Evolutionary conservation across 2,888 invertebrate genomes (phyloP).

Genomic region (Scotopteryx bipunctaria): DNA sequence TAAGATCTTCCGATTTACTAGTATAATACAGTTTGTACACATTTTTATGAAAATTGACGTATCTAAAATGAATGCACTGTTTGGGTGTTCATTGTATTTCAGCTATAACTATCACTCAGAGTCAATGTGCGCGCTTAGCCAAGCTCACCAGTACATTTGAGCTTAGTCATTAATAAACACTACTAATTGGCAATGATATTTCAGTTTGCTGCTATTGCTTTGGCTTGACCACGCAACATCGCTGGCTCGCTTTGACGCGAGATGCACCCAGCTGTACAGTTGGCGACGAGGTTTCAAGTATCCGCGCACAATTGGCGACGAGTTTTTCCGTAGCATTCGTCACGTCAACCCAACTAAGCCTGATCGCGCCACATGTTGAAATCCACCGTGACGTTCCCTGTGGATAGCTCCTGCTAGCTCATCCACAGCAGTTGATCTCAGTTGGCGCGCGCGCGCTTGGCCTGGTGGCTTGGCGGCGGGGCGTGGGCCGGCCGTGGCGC

Average conservation of each 20-base stretch:
- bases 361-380: slow-evolving; percentile 15
- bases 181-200: too few species aligned
- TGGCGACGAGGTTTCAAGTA: too few species aligned
- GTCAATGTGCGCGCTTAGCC: slow-evolving; percentile 4
- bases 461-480: slow-evolving; percentile 46
- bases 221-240: background rate
- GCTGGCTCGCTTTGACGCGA: slow-evolving; percentile 2
- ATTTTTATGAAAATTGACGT: slow-evolving; percentile 34
- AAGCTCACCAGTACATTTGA: slow-evolving; percentile 5
- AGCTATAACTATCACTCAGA: slow-evolving; percentile 7
- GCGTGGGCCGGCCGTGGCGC: slow-evolving; percentile 45
- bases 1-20: slow-evolving; percentile 69
- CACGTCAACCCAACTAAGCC: background rate
- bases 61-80: slow-evolving; percentile 19
- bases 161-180: background rate
- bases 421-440: slow-evolving; percentile 39
- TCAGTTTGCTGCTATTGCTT: too few species aligned
- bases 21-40: slow-evolving; percentile 73
- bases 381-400: slow-evolving; percentile 1
- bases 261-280: background rate
- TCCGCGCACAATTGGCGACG: too few species aligned
- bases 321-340: too few species aligned
- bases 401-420: slow-evolving; percentile 9
- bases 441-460: slow-evolving; percentile 69
- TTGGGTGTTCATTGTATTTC: slow-evolving; percentile 2